Base-by-base conservation (phyloP, 2,888 invertebrate genomes). In the Drosophila melanosoma region DNA sequence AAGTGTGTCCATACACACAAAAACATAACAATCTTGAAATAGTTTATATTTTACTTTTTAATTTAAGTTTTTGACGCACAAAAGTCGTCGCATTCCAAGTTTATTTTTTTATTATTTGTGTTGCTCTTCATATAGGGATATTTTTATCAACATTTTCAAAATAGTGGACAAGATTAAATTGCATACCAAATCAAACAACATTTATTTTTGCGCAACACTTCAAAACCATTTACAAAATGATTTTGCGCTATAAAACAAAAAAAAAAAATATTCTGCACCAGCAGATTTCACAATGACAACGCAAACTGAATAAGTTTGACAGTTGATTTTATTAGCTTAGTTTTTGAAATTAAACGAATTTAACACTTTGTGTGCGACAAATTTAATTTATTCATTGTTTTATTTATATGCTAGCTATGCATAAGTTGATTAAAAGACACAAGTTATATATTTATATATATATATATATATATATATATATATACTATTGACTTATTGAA, bases 321-420 rank as follows among this genome's bases (percentile, higher is more conserved):
- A 81, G 68, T 66, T 71, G 74, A 75, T 72, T 83, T 83, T 87
- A 90, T 87, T 87, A 89, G 90, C 89, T 89, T 87, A 82, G 89
- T 87, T 87, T 84, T 87, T 74, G 68, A 90, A 87, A 87, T 90
- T 88, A 82, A 87, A 84, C 75, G 81, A 77, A 90, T 87, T 90
- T 90, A 81, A 76, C 81, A 81, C 71, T 81, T 69, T 73, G 57
- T 70, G 52, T 72, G 48, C 38, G 53, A 54, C 38, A 29, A 33
- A 45, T 68, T 59, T 33, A 59, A 17, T 63, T 48, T 59, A 32
- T 38, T 23, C 45, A 45, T 15, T 45, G 45, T 15, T 49, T 36
- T 49, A 29, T 60, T 56, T 60, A 10, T 62, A 57, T 57, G 69
- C 35, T 32, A 69, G 10, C 11, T 6, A 20, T 10, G 62, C 11